Evolutionary conservation across 2,888 invertebrate species (phyloP), one percentile per base, ranked within the genome.

Genomic region (Tenodera sinensis): DNA sequence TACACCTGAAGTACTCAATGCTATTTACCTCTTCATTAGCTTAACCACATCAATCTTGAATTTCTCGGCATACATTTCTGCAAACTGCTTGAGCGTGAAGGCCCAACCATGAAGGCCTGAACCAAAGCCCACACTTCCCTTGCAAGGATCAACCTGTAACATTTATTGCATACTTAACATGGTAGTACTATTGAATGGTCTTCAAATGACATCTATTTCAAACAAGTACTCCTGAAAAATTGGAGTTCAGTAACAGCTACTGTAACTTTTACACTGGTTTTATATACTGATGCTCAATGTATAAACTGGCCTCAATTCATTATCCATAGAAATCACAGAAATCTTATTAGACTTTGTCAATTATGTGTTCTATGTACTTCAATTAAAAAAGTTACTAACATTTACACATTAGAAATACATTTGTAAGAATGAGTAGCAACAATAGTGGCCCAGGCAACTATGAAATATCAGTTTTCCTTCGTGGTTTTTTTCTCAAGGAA

Each of bases 81-180:
- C 95, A 95, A 99, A 99, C 95, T 99, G 99, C 95, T 99, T 99
- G 91, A 99, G 96, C 91, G 99, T 99, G 94, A 99, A 99, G 88
- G 99, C 99, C 99, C 99, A 99, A 91, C 99, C 99, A 94, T 99
- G 99, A 91, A 99, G 97, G 92, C 99, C 99, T 42, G 99, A 99
- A 91, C 99, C 99, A 94, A 99, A 99, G 93, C 99, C 99, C 91
- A 99, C 99, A 91, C 99, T 99, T 92, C 99, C 99, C 94, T 97
- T 98, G 94, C 98, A 97, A 92, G 99, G 99, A 94, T 99, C 99
- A 92, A 97, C 96, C 96, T 96, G 88, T 54, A 92, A 90, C 54
- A 89, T 42, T 42, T 9, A 42, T 42, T 42, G 42, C 12, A 12
- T 2, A 42, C 85, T 83, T 85, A 84, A 86, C 87, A 85, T 14